These are phyloP conservation scores for Gorsachius goisagi DNA, from an alignment of 2,113 vertebrate species.

Conservation along the genomic window DNA sequence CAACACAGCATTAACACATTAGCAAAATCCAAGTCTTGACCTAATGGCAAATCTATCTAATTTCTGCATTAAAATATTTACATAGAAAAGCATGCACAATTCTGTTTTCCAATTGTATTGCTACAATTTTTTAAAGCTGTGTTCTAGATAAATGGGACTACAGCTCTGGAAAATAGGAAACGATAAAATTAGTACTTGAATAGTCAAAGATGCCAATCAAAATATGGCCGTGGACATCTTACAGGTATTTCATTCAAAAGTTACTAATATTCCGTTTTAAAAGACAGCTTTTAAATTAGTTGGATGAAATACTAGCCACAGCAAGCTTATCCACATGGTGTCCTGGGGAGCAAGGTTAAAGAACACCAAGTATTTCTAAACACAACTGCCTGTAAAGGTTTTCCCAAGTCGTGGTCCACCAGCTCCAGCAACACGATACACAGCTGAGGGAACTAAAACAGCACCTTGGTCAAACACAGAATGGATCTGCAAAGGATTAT, in stretches of 20 bases:
- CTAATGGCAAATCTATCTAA: slow-evolving; percentile 52
- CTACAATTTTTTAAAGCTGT: slow-evolving; percentile 1
- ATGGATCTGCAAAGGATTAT: neutral
- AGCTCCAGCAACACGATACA: neutral
- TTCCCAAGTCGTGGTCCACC: neutral
- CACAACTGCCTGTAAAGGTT: neutral
- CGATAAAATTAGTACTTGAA: neutral
- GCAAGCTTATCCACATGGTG: neutral
- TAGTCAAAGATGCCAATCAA: neutral
- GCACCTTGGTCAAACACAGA: neutral
- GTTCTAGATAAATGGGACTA: slow-evolving; percentile 31
- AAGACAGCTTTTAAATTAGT: neutral
- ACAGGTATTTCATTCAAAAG: neutral
- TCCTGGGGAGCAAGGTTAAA: neutral
- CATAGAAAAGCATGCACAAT: slow-evolving; percentile 51
- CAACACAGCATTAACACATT: slow-evolving; percentile 47
- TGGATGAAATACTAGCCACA: neutral
- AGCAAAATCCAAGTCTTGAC: slow-evolving; percentile 38
- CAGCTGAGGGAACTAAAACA: neutral
- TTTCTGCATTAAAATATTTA: slow-evolving; percentile 64
- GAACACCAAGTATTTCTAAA: neutral
- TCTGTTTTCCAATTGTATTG: slow-evolving; percentile 23
- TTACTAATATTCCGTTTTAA: neutral
- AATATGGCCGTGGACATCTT: neutral
- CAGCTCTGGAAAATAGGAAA: slow-evolving; percentile 27